A percentile compares a stretch with the other conserved stretches of the same genome.
Evolutionary conservation across 1,140 invertebrate species (phyloP).

Genomic region (Drosophila ohnishii): DNA sequence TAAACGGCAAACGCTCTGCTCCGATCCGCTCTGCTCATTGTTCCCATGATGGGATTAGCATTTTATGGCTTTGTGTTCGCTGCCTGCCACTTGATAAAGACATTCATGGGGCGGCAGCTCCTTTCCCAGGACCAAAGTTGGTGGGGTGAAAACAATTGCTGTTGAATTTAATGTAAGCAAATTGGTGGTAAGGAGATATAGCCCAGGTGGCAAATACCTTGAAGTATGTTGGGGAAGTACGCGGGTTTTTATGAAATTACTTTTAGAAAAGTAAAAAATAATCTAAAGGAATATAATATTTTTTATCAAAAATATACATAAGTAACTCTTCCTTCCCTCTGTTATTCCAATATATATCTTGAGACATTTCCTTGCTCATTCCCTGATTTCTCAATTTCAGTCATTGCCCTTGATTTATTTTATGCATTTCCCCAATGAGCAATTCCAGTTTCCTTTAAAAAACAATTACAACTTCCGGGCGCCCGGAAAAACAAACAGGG

Average conservation of each 20-base stretch:
- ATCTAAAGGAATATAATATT: not conserved
- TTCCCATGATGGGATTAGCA: constrained; percentile 81
- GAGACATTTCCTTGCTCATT: constrained; percentile 8
- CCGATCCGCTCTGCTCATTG: constrained; percentile 65
- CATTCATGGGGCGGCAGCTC: constrained; percentile 27
- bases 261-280: not conserved
- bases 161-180: constrained; percentile 29
- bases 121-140: not conserved
- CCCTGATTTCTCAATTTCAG: constrained; percentile 9
- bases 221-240: not conserved
- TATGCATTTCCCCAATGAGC: constrained; percentile 75
- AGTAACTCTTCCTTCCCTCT: not conserved
- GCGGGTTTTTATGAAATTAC: not conserved
- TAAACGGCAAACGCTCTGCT: constrained; percentile 57
- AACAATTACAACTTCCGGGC: constrained; percentile 76
- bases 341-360: not conserved
- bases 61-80: constrained; percentile 77
- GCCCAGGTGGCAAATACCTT: not conserved
- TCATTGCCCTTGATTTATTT: constrained; percentile 64
- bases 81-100: constrained; percentile 74
- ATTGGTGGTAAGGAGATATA: constrained; percentile 23
- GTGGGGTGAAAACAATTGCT: constrained; percentile 28
- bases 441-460: constrained; percentile 75
- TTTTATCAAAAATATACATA: not conserved
- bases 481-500: constrained; percentile 21